Conservation (phyloP, 2,797 vertebrate genomes). For the Rhinophrynus dorsalis region DNA sequence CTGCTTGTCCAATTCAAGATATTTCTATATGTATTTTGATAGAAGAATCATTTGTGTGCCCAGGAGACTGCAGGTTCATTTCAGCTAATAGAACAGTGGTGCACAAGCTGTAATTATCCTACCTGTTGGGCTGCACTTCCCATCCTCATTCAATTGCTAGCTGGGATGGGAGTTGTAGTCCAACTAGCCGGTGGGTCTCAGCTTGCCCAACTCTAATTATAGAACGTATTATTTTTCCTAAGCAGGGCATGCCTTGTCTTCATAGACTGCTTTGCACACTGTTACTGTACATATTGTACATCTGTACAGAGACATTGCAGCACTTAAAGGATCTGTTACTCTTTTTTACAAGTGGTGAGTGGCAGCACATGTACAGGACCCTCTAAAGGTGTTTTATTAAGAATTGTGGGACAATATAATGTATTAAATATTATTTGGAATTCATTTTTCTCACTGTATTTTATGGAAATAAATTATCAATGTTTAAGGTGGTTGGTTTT, state of each 20-base stretch:
- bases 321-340: constrained; percentile 61
- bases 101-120: no score
- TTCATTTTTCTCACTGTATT: constrained; percentile 70
- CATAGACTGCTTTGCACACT: constrained; percentile 72
- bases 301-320: constrained; percentile 84
- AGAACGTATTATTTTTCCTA: constrained; percentile 59
- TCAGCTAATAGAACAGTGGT: constrained; percentile 38
- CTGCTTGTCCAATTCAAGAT: constrained; percentile 58
- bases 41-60: constrained; percentile 60
- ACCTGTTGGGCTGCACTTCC: not conserved
- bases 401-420: constrained; percentile 72
- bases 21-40: constrained; percentile 66
- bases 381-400: constrained; percentile 84
- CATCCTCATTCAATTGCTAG: not conserved
- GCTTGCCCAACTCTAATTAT: constrained; percentile 43
- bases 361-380: constrained; percentile 87
- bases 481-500: constrained; percentile 51
- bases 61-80: constrained; percentile 65
- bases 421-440: constrained; percentile 69
- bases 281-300: constrained; percentile 93
- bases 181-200: not conserved
- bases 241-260: constrained; percentile 78
- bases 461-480: constrained; percentile 79
- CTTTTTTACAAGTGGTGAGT: constrained; percentile 64
- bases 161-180: not conserved